A percentile compares a stretch with the other conserved stretches of the same genome.
These are phyloP conservation scores for Oreochromis tanganicae DNA, from an alignment of 2,113 vertebrate species.

Conservation along the genomic window DNA sequence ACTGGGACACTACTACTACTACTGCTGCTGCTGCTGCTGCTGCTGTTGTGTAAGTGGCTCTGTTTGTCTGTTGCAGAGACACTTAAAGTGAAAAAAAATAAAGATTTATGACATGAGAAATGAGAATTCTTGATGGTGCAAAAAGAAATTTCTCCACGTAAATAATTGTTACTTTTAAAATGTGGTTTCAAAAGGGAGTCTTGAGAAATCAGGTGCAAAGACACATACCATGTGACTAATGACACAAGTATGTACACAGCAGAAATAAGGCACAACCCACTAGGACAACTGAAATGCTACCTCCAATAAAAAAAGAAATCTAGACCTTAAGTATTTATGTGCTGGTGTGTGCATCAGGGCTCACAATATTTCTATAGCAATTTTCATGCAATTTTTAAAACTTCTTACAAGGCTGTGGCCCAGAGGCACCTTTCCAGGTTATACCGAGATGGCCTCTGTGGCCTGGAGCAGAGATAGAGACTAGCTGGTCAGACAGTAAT, in stretches of 20 bases:
- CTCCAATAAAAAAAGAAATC: neutral
- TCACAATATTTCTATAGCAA: conserved; percentile 8
- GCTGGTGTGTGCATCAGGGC: neutral
- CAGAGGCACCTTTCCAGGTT: conserved; percentile 6
- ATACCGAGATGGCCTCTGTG: neutral
- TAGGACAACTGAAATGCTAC: neutral
- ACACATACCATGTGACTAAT: neutral
- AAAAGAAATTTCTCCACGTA: neutral
- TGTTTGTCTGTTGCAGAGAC: neutral
- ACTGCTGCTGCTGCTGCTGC: conserved; percentile 1
- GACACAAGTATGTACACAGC: neutral
- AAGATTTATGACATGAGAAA: neutral
- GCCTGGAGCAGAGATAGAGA: neutral
- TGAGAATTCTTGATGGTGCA: neutral
- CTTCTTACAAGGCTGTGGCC: neutral
- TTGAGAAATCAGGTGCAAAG: neutral
- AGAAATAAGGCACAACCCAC: neutral
- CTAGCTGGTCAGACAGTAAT: neutral
- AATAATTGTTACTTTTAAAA: neutral
- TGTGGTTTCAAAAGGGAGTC: neutral
- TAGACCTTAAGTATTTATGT: neutral
- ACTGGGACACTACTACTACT: conserved; percentile 27
- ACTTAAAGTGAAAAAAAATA: neutral
- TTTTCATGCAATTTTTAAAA: conserved; percentile 25
- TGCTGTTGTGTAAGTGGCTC: neutral